Evolutionary conservation across 2,888 invertebrate genomes (phyloP).

Genomic region (Pelosia muscerda): DNA sequence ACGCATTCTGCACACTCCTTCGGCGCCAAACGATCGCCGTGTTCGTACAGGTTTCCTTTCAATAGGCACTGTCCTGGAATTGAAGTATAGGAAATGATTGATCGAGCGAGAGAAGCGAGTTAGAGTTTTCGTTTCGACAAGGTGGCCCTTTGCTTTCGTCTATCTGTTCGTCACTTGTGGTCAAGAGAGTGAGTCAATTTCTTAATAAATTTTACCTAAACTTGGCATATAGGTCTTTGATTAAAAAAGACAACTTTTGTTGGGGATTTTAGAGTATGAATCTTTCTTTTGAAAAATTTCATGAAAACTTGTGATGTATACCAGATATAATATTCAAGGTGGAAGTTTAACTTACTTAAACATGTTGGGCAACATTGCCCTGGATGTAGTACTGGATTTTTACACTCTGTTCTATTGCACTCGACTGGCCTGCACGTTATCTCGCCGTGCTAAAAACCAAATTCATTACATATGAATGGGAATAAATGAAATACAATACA

Average conservation of each 20-base stretch:
- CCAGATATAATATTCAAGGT: neutral
- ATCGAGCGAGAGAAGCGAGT: no score
- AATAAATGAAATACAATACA: neutral
- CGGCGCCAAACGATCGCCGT: conserved; percentile 91
- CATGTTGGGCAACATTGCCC: conserved; percentile 96
- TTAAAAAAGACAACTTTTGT: no score
- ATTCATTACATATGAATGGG: neutral
- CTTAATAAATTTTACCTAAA: no score
- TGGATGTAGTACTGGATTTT: conserved; percentile 91
- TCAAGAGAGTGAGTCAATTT: no score
- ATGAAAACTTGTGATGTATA: no score
- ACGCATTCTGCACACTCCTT: conserved; percentile 93
- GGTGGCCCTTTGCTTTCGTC: no score
- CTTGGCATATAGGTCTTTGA: no score
- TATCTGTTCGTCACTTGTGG: no score
- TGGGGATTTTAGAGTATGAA: no score
- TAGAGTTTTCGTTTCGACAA: no score
- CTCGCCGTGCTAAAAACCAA: conserved; percentile 90
- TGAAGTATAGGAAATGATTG: neutral
- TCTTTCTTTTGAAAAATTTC: no score
- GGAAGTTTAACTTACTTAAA: conserved; percentile 89
- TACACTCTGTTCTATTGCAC: conserved; percentile 92
- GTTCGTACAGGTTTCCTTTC: conserved; percentile 91
- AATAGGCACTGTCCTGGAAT: conserved; percentile 90
- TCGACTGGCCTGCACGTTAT: conserved; percentile 94